Percentiles rank a stretch among this genome's conserved stretches.
These are phyloP conservation scores for Lycaon pictus DNA, from an alignment of 2,113 vertebrate species.

Conservation along the genomic window DNA sequence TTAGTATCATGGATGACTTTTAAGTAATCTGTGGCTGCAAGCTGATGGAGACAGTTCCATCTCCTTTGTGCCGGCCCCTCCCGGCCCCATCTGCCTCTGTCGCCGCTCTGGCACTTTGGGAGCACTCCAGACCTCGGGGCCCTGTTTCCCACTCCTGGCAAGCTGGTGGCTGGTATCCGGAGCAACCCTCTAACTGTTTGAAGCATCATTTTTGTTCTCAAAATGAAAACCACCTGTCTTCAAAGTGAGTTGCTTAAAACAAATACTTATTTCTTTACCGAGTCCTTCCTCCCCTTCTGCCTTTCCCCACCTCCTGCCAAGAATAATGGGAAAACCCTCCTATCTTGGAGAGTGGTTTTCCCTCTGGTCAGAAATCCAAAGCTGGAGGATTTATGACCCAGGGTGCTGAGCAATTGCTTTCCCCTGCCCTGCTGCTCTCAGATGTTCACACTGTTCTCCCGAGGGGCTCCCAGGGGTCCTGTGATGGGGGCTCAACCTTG, in stretches of 20 bases:
- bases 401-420: not conserved
- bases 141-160: not conserved
- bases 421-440: not conserved
- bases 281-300: conserved; percentile 31
- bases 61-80: not conserved
- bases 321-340: conserved; percentile 75
- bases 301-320: conserved; percentile 74
- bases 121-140: not conserved
- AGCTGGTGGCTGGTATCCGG: not conserved
- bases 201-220: conserved; percentile 69
- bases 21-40: not conserved
- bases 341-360: conserved; percentile 75
- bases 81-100: not conserved
- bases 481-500: not conserved
- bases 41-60: not conserved
- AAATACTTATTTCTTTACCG: conserved; percentile 62
- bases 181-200: conserved; percentile 53
- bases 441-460: not conserved
- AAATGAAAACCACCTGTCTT: conserved; percentile 80
- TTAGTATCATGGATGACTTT: not conserved
- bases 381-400: conserved; percentile 60
- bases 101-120: not conserved
- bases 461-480: not conserved
- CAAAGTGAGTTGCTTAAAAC: conserved; percentile 71
- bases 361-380: conserved; percentile 73